Conservation (phyloP, 2,888 invertebrate genomes). For the Epiblema foenella region DNA sequence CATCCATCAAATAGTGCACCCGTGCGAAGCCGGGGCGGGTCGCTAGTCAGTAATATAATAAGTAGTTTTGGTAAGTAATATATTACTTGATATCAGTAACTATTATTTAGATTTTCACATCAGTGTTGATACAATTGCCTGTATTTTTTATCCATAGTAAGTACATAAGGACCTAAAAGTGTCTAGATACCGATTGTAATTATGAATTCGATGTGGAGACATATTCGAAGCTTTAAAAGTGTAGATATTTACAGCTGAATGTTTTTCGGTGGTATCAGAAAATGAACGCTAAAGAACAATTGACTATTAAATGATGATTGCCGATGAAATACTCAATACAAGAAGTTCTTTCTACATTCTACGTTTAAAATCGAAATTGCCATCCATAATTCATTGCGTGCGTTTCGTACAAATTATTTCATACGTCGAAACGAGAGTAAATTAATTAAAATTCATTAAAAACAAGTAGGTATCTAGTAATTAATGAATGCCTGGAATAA, state of each 20-base stretch:
- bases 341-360: slow-evolving; percentile 13
- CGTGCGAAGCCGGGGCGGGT: too few relatives aligned
- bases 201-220: too few relatives aligned
- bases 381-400: slow-evolving; percentile 29
- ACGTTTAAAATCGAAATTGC: slow-evolving; percentile 25
- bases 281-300: neutral
- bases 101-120: neutral
- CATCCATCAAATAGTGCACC: too few relatives aligned
- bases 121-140: neutral
- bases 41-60: too few relatives aligned
- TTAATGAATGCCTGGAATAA: slow-evolving; percentile 53
- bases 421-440: slow-evolving; percentile 37
- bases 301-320: neutral
- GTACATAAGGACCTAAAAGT: too few relatives aligned
- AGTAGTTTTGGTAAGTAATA: too few relatives aligned
- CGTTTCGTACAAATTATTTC: slow-evolving; percentile 41
- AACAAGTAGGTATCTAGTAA: slow-evolving; percentile 47
- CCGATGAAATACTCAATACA: neutral
- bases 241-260: too few relatives aligned
- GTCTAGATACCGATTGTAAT: too few relatives aligned
- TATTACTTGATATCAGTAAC: slow-evolving; percentile 7
- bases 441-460: slow-evolving; percentile 38
- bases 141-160: too few relatives aligned
- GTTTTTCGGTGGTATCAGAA: too few relatives aligned
- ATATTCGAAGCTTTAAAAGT: too few relatives aligned